These are phyloP conservation scores for Aleadryas rufinucha DNA, from an alignment of 2,113 vertebrate species.

Conservation along the genomic window DNA sequence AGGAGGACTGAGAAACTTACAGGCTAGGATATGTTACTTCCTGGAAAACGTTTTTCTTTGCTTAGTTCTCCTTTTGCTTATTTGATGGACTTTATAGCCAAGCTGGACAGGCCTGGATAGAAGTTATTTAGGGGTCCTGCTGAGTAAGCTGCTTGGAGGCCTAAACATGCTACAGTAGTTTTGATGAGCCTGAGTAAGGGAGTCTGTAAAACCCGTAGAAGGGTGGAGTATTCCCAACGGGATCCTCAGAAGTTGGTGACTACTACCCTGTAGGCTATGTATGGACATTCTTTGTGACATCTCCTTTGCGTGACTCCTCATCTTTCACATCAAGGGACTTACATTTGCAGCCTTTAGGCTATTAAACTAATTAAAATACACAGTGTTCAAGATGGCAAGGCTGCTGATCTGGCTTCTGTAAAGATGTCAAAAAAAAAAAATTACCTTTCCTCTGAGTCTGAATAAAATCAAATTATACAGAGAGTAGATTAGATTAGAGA, in stretches of 20 bases:
- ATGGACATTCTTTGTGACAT: neutral
- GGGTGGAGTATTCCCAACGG: neutral
- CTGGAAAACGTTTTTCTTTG: neutral
- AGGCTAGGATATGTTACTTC: neutral
- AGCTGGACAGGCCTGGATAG: neutral
- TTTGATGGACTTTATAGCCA: neutral
- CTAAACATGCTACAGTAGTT: neutral
- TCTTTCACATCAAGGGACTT: neutral
- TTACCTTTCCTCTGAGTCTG: constrained; percentile 27
- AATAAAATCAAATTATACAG: constrained; percentile 51
- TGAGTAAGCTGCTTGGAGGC: neutral
- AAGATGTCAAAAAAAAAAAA: constrained; percentile 1
- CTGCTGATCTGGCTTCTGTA: constrained; percentile 11
- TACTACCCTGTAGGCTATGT: neutral
- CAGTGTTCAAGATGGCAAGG: constrained; percentile 11
- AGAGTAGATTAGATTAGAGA: constrained; percentile 46
- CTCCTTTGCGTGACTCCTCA: neutral
- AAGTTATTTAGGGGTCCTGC: neutral
- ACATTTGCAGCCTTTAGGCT: neutral
- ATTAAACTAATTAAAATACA: constrained; percentile 38
- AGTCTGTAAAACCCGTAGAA: neutral
- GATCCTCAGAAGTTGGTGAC: neutral
- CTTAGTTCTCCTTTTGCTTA: neutral
- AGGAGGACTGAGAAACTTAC: constrained; percentile 1
- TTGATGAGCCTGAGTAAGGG: neutral